Base-by-base conservation (phyloP, 1,140 invertebrate genomes). In the Euura saliciscinereae region DNA sequence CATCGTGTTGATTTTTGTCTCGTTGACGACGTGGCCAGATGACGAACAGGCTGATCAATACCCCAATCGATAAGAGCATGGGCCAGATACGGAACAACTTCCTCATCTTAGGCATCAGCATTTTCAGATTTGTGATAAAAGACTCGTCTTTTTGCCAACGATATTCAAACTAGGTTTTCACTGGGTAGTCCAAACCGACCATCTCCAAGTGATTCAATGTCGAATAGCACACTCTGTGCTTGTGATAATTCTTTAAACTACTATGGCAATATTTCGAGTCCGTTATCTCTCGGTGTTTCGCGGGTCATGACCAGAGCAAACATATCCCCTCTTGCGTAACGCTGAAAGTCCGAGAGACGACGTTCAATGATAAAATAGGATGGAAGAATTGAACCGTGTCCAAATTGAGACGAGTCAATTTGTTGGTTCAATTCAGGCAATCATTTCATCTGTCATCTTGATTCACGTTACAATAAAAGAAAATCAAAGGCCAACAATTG, bases 11-110 rank as follows among this genome's bases (percentile, higher is more conserved):
- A n/a, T 73, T 71, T 13, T 65, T 45, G 7, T 78, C 79, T n/a
- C 70, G 73, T 11, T 69, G 76, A 42, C 76, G 82, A 65, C 68
- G 73, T 6, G 78, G 77, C 84, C 84, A 86, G 71, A 84, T 73
- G 2, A 85, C 68, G 66, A 84, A 75, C 71, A 83, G 70, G 42
- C 80, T 78, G 46, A 75, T 73, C 7, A 80, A 4, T 3, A 79
- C 3, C 3, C 65, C 44, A 5, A 79, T 70, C 3, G 73, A 46
- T 42, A 85, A 73, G 13, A 73, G 3, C n/a, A 83, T 66, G 13
- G 69, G 68, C 79, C 75, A 76, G 2, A 45, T 43, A 1, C 75
- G 75, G 72, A 51, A 71, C 11, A 76, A 66, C 69, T 74, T 76
- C 68, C 70, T 65, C 51, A 59, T 59, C 13, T 59, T 59, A 3